Conservation (phyloP, 2,888 invertebrate genomes). For the Opisthograptis luteolata region DNA sequence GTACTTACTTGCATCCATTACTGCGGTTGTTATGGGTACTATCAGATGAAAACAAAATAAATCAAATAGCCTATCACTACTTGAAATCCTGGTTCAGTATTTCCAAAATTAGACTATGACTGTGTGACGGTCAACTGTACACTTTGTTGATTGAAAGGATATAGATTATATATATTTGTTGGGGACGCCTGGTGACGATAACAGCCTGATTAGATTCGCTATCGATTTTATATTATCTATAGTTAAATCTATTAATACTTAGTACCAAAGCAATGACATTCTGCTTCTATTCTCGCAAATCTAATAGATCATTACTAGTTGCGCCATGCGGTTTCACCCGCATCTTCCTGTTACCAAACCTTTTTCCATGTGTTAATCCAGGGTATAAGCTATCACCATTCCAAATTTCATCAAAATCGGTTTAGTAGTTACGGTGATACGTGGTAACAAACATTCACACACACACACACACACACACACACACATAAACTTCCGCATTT, state of each 20-base stretch:
- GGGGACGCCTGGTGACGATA: neutral
- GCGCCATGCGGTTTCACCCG: no score
- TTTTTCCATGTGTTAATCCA: no score
- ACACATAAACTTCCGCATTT: no score
- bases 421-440: no score
- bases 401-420: no score
- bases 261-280: neutral
- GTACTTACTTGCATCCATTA: neutral
- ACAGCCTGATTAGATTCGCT: neutral
- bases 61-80: neutral
- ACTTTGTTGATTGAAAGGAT: neutral
- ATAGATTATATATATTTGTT: neutral
- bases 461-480: no score
- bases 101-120: neutral
- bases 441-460: no score
- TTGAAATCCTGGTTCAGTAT: no score
- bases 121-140: neutral
- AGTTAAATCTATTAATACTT: neutral
- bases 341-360: no score
- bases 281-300: neutral
- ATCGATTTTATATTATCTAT: neutral
- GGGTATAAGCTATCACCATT: no score
- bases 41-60: neutral
- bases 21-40: neutral
- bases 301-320: no score